Evolutionary conservation across 2,797 vertebrate species (phyloP).

Genomic region (Mallotus villosus): DNA sequence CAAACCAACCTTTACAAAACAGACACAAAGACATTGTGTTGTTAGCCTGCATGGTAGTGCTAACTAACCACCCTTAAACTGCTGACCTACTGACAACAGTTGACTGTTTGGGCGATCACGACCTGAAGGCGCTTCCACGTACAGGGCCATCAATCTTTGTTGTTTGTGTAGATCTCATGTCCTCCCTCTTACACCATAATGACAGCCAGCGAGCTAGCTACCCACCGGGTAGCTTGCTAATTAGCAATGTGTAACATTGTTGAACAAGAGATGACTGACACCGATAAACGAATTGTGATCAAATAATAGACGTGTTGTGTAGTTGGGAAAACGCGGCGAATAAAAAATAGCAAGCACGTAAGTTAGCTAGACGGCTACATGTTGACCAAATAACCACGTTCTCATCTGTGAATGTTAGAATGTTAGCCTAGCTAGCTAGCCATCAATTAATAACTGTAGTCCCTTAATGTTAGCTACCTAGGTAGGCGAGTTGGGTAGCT

Average conservation of each 20-base stretch:
- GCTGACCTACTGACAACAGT: background rate
- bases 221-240: background rate
- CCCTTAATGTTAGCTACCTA: background rate
- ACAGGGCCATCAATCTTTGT: background rate
- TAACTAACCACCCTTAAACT: too few species aligned
- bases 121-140: background rate
- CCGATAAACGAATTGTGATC: background rate
- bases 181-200: background rate
- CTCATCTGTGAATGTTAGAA: background rate
- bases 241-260: background rate
- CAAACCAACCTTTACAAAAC: too few species aligned
- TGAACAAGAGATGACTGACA: background rate
- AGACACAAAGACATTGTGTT: too few species aligned
- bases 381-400: background rate
- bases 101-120: background rate
- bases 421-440: background rate
- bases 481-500: too few species aligned
- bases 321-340: too few species aligned
- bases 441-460: background rate
- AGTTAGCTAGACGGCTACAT: background rate
- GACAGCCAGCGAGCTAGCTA: background rate
- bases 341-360: too few species aligned
- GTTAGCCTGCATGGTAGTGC: too few species aligned
- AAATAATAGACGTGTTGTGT: too few species aligned
- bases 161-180: conserved; percentile 1